A percentile compares a stretch with the other conserved stretches of the same genome.
Evolutionary conservation across 2,113 vertebrate species (phyloP).

Genomic region (Macaca mulatta): DNA sequence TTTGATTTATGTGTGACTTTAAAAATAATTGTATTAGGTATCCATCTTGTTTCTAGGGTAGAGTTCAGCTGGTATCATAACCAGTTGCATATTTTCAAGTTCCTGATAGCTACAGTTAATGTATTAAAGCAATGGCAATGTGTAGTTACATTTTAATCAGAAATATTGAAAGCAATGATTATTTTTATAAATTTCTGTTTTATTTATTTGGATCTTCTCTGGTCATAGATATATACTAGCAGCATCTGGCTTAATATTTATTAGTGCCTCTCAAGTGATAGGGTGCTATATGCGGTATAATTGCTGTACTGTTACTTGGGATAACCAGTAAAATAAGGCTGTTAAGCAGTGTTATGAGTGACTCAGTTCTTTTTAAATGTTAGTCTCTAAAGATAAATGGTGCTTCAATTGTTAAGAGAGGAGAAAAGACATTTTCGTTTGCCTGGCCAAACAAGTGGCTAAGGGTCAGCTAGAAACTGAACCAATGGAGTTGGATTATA

Average conservation of each 20-base stretch:
- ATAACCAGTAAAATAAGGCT: conserved; percentile 17
- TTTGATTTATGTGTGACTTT: not conserved
- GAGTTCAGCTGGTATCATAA: not conserved
- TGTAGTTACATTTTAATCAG: conserved; percentile 34
- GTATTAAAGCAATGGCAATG: not conserved
- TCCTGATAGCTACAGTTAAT: conserved; percentile 16
- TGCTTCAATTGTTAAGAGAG: conserved; percentile 13
- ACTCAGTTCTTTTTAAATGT: not conserved
- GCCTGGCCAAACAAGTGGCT: not conserved
- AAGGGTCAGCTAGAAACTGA: not conserved
- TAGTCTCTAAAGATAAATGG: conserved; percentile 16
- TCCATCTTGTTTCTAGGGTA: not conserved
- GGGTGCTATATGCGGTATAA: not conserved
- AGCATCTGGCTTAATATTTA: not conserved
- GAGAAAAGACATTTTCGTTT: conserved; percentile 13
- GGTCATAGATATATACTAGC: not conserved
- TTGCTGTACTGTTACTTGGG: not conserved
- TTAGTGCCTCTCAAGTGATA: not conserved
- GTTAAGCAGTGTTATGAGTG: not conserved
- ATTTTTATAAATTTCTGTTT: not conserved
- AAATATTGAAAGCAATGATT: conserved; percentile 40
- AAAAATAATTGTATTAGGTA: not conserved
- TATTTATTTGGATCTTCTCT: not conserved
- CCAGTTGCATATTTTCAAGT: conserved; percentile 2
- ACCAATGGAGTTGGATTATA: not conserved